A percentile compares a stretch with the other conserved stretches of the same genome.
Evolutionary conservation across 2,113 vertebrate genomes (phyloP).

Genomic region (Poeciliopsis turrubarensis): DNA sequence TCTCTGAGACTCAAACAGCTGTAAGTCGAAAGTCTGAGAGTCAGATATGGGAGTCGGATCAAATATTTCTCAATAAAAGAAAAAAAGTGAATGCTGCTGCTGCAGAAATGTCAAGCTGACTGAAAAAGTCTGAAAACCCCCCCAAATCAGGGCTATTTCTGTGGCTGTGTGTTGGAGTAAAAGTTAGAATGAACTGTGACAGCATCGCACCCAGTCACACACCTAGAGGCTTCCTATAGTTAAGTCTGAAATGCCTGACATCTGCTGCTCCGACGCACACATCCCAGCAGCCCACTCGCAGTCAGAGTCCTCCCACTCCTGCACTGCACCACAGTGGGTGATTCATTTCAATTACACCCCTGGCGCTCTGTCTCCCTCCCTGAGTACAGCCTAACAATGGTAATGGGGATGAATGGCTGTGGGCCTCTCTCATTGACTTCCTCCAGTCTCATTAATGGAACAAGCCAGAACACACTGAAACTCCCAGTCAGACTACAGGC

Average conservation of each 20-base stretch:
- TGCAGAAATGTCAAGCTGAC: neutral
- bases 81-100: neutral
- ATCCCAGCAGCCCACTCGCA: conserved; percentile 3
- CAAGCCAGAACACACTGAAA: conserved; percentile 45
- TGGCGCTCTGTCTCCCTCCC: conserved; percentile 39
- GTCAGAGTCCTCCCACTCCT: neutral
- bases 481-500: conserved; percentile 27
- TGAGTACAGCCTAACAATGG: conserved; percentile 43
- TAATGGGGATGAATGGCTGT: conserved; percentile 66
- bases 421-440: conserved; percentile 60
- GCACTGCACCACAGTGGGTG: conserved; percentile 32
- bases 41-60: neutral
- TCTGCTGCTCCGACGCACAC: conserved; percentile 13
- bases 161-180: neutral
- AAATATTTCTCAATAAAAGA: neutral
- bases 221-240: neutral
- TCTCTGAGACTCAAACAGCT: neutral
- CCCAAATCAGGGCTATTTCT: neutral
- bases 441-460: conserved; percentile 64
- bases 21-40: neutral
- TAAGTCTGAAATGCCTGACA: conserved; percentile 16
- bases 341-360: conserved; percentile 64
- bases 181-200: neutral
- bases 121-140: neutral
- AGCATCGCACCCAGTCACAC: neutral